These are phyloP conservation scores for Agrotis clavis DNA, from an alignment of 2,888 invertebrate species.

Conservation along the genomic window DNA sequence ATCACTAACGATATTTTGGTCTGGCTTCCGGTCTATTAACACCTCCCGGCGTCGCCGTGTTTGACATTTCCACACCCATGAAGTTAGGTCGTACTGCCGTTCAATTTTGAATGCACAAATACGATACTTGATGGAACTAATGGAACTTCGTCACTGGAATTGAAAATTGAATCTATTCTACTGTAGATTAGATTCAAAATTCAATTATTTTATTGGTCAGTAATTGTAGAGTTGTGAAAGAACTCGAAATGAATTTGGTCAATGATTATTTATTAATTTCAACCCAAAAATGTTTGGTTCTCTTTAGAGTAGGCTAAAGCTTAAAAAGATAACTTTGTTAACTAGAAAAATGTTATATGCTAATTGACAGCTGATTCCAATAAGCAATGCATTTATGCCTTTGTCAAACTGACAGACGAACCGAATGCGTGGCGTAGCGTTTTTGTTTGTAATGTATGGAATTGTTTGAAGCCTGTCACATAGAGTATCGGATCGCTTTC, in stretches of 20 bases:
- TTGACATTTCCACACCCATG: slow-evolving; percentile 47
- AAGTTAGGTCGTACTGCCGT: slow-evolving; percentile 47
- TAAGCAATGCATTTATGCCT: no score
- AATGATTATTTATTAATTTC: not conserved
- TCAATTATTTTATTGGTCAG: not conserved
- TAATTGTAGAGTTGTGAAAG: slow-evolving; percentile 5
- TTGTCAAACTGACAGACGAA: no score
- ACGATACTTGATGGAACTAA: slow-evolving; percentile 27
- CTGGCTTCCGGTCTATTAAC: no score
- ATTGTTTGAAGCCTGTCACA: no score
- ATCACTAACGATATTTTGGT: no score
- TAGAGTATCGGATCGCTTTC: no score
- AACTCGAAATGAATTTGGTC: slow-evolving; percentile 14
- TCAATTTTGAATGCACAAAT: slow-evolving; percentile 39
- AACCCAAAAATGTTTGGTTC: slow-evolving; percentile 6
- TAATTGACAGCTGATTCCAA: not conserved
- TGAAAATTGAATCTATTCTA: slow-evolving; percentile 14
- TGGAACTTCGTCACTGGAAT: not conserved
- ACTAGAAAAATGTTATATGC: not conserved
- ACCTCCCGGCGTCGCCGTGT: slow-evolving; percentile 31
- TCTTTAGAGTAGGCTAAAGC: not conserved
- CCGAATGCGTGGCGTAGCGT: no score
- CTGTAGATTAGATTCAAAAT: not conserved
- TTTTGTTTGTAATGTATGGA: no score
- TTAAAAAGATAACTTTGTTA: not conserved